These are phyloP conservation scores for Matsumurasca onukii DNA, from an alignment of 1,140 invertebrate species.

Conservation along the genomic window DNA sequence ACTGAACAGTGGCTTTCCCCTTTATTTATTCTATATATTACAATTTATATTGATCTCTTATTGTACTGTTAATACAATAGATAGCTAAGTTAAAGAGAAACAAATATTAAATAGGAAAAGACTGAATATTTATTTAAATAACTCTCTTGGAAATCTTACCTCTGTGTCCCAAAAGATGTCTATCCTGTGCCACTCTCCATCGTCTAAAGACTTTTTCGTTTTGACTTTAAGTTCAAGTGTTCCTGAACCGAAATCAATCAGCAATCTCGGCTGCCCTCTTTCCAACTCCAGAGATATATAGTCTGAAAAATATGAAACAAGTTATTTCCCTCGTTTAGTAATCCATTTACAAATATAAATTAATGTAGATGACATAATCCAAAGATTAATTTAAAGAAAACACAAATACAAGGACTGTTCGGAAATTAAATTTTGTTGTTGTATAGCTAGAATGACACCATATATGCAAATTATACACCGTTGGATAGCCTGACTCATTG, in stretches of 20 bases:
- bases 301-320: conserved; percentile 54
- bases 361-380: no score
- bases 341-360: no score
- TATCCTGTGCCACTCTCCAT: conserved; percentile 94
- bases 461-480: no score
- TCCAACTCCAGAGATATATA: conserved; percentile 93
- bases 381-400: not conserved
- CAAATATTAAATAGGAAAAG: not conserved
- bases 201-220: conserved; percentile 81
- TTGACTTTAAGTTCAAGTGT: conserved; percentile 87
- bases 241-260: conserved; percentile 95
- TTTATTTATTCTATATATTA: no score
- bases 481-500: no score
- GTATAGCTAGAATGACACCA: not conserved
- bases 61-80: not conserved
- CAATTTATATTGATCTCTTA: not conserved
- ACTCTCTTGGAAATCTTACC: conserved; percentile 46
- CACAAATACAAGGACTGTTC: no score
- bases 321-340: no score
- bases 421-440: no score
- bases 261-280: conserved; percentile 82
- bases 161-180: conserved; percentile 96
- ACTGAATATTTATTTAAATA: not conserved
- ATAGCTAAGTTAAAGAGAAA: not conserved
- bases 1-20: no score